A percentile compares a stretch with the other conserved stretches of the same genome.
Evolutionary conservation across 2,113 vertebrate genomes (phyloP).

Genomic region (Australoheros scitulus): DNA sequence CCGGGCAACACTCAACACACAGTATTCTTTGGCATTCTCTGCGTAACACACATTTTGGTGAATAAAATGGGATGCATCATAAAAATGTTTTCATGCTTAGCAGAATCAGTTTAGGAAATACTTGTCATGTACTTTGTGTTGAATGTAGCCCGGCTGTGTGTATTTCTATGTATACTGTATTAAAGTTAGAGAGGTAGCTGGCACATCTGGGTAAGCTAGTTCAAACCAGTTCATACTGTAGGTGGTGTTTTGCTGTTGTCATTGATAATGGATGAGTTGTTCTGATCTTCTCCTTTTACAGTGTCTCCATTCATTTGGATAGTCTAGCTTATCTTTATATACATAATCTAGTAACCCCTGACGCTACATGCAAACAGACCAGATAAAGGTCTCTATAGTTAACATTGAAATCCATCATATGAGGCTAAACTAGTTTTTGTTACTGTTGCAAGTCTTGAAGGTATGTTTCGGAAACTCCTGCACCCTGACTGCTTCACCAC

Average conservation of each 20-base stretch:
- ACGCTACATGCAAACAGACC: not conserved
- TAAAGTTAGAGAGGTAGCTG: constrained; percentile 35
- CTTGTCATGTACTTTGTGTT: constrained; percentile 16
- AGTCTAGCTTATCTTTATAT: no score
- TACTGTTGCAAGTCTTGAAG: not conserved
- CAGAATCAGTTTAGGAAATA: not conserved
- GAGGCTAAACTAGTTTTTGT: not conserved
- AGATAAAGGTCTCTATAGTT: not conserved
- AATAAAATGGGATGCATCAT: not conserved
- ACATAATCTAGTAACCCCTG: not conserved
- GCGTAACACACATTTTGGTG: not conserved
- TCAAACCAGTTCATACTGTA: not conserved
- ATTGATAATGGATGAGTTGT: not conserved
- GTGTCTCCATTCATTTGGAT: no score
- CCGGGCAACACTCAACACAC: constrained; percentile 36
- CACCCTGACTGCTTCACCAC: not conserved
- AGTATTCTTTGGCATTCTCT: not conserved
- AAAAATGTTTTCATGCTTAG: not conserved
- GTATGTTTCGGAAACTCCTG: not conserved
- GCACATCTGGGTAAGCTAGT: constrained; percentile 25
- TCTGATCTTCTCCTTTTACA: no score
- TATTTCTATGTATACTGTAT: constrained; percentile 50
- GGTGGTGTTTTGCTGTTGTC: not conserved
- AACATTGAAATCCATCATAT: not conserved
- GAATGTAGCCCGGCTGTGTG: constrained; percentile 40